Conservation (phyloP, 2,888 invertebrate genomes). For the Acanthosepion lycidas region DNA sequence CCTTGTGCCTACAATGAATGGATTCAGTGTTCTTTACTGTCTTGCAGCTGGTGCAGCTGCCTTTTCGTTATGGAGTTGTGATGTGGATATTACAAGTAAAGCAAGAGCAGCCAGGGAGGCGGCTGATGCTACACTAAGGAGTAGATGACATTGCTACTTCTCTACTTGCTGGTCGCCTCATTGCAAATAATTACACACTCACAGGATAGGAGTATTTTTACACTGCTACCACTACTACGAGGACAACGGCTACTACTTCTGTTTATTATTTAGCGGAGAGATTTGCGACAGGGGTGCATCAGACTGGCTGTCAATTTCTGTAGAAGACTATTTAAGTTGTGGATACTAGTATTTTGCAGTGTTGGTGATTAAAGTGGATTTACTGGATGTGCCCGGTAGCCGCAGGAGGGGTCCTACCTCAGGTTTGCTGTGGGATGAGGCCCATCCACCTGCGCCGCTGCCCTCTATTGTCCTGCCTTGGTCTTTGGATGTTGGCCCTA, state of each 20-base stretch:
- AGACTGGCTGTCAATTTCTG: neutral
- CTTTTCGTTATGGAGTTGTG: neutral
- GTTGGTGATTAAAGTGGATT: neutral
- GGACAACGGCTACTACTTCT: neutral
- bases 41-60: neutral
- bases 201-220: neutral
- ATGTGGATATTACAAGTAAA: neutral
- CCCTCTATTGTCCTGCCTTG: slow-evolving; percentile 43
- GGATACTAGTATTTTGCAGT: neutral
- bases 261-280: neutral
- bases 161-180: neutral
- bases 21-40: neutral
- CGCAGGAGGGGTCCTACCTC: slow-evolving; percentile 39
- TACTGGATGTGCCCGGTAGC: slow-evolving; percentile 42
- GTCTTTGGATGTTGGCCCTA: slow-evolving; percentile 44
- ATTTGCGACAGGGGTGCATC: neutral
- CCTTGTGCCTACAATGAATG: slow-evolving; percentile 33
- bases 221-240: neutral
- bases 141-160: neutral
- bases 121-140: slow-evolving; percentile 2
- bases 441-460: slow-evolving; percentile 47
- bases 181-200: slow-evolving; percentile 7
- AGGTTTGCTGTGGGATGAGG: slow-evolving; percentile 47
- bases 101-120: neutral
- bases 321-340: neutral